Evolutionary conservation across 2,113 vertebrate species (phyloP), one percentile per base, ranked within the genome.

Genomic region (Prunella himalayana): DNA sequence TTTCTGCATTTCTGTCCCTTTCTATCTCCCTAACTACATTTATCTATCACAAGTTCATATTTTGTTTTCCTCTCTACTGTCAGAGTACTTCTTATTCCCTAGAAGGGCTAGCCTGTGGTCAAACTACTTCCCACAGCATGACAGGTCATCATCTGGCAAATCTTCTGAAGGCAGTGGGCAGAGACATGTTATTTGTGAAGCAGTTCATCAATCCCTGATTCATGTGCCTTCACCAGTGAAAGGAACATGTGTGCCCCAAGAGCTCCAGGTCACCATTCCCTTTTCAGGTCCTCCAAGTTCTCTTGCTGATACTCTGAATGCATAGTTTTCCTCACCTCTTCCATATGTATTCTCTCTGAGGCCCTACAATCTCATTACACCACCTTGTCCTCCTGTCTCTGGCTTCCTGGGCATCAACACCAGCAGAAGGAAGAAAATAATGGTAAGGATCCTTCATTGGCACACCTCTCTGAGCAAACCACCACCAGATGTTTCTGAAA

Each of bases 401-500:
- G 45, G 21, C 15, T 75, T 50, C 11, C 44, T 59, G 31, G 9
- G 17, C 31, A 42, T 35, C 51, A 57, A 31, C 7, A 41, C 3
- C 25, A 86, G 12, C 4, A 66, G 7, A 51, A 79, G 39, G 18
- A 88, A 71, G 13, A 75, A 82, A 90, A 82, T 13, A 57, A 71
- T 33, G 13, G 25, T 25, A 75, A 70, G 19, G 11, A 73, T n/a
- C 27, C 13, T 61, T 45, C 35, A 35, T 4, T 0, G 0, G 13
- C 31, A 75, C 42, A 45, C 39, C 1, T 57, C 19, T 30, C 86
- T 31, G 14, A 79, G 25, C 17, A 90, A 85, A 88, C 39, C 57
- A 68, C 33, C 17, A 37, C 9, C 39, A 78, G 13, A 17, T 21
- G 6, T 45, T 85, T 65, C 51, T 28, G 21, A n/a, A 79, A 86